Conservation (phyloP, 2,888 invertebrate species). For the Caenorhabditis virilis region DNA sequence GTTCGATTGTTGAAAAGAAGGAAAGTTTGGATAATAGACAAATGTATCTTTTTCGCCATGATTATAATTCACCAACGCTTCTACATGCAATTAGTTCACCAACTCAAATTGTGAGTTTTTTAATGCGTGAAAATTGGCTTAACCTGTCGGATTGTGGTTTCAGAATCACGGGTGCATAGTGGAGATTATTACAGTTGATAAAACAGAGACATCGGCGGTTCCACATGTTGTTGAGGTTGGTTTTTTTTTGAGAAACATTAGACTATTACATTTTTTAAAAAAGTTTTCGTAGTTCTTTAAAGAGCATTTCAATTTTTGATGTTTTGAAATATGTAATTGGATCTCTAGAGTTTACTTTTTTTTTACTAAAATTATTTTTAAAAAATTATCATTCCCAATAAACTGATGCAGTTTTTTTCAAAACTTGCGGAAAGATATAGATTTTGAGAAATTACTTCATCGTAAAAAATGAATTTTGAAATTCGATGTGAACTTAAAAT, state of each 20-base stretch:
- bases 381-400: too few species aligned
- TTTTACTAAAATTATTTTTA: too few species aligned
- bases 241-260: too few species aligned
- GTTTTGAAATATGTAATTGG: too few species aligned
- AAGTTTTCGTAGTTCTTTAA: too few species aligned
- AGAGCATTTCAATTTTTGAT: too few species aligned
- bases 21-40: conserved; percentile 40
- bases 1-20: conserved; percentile 50
- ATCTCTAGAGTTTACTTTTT: too few species aligned
- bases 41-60: conserved; percentile 66
- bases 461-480: too few species aligned
- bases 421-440: too few species aligned
- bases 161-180: conserved; percentile 63
- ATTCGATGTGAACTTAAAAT: too few species aligned
- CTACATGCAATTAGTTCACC: conserved; percentile 59
- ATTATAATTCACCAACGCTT: conserved; percentile 64
- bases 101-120: conserved; percentile 52
- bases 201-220: conserved; percentile 51
- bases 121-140: not conserved
- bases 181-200: conserved; percentile 59
- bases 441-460: too few species aligned
- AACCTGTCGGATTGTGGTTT: conserved; percentile 4
- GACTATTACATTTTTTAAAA: not conserved
- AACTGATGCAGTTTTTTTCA: too few species aligned
- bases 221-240: conserved; percentile 64